Base-by-base conservation (phyloP, 2,797 vertebrate genomes). In the Protonibea diacanthus region DNA sequence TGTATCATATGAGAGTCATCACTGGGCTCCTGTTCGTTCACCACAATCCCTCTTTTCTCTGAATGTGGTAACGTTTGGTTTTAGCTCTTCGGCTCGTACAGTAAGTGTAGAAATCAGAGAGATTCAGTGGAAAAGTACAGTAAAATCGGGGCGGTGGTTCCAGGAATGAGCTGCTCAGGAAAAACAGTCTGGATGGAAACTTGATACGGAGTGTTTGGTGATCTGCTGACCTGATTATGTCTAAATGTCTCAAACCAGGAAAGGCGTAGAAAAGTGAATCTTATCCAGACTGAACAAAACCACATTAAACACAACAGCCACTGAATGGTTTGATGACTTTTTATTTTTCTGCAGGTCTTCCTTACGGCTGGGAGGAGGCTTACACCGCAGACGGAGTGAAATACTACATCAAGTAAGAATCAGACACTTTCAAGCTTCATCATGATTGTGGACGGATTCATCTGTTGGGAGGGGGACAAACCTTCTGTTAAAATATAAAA, bases 381-480 rank as follows among this genome's bases (percentile, higher is more conserved):
- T 97, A 95, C 86, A 97, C 97, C 78, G 93, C 95, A 88, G 97
- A 97, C 62, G 97, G 97, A 82, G 95, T 95, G 77, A 97, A 96
- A 82, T 98, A 98, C 90, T 99, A 96, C 88, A 97, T 98, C 95
- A 97, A 98, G 97, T 98, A 94, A 96, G 97, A 56, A 1, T 55
- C 38, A 23, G 1, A 47, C 13, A 2, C 44, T 27, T 53, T 17
- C 20, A 23, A 12, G 5, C 45, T 14, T 13, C 3, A 18, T 59
- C 9, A 1, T 29, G 53, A 53, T 25, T 3, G 1, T 18, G 47
- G 33, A 38, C 33, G 2, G 7, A 33, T 8, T 29, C 29, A 29
- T 29, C 29, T 29, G 29, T 29, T 33, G 33, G 29, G 33, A 33
- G 33, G 33, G 33, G 33, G 33, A 8, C 33, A 33, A 33, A 33